A percentile compares a stretch with the other conserved stretches of the same genome.
Evolutionary conservation across 2,797 vertebrate species (phyloP).

Genomic region (Leptatherina wallacei): DNA sequence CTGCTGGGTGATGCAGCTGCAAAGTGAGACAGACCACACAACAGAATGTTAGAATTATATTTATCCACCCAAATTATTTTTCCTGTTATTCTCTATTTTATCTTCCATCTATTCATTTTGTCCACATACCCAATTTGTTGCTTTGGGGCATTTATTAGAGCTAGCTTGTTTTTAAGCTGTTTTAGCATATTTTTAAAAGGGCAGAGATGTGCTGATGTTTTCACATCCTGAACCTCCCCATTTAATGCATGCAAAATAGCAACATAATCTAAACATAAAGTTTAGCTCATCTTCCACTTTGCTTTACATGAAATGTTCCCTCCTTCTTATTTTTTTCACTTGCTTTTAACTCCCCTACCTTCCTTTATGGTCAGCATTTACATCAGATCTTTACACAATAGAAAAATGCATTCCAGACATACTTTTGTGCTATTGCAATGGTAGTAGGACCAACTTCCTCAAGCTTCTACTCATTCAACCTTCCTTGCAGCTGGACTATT

Average conservation of each 20-base stretch:
- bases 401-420: slow-evolving; percentile 66
- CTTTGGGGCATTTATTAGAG: not conserved
- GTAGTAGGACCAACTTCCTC: slow-evolving; percentile 54
- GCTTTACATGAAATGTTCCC: not conserved
- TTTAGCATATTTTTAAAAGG: not conserved
- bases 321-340: slow-evolving; percentile 6
- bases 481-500: slow-evolving; percentile 29
- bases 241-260: not conserved
- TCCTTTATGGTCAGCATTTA: slow-evolving; percentile 39
- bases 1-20: slow-evolving; percentile 49
- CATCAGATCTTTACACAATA: slow-evolving; percentile 54
- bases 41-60: slow-evolving; percentile 16
- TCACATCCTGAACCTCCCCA: not conserved
- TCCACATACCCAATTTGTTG: not conserved
- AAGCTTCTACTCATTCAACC: slow-evolving; percentile 40
- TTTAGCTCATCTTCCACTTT: not conserved
- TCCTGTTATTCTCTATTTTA: not conserved
- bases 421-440: slow-evolving; percentile 60
- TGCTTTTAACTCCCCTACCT: slow-evolving; percentile 27
- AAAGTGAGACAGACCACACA: slow-evolving; percentile 7
- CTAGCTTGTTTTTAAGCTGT: not conserved
- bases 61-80: not conserved
- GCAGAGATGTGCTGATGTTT: not conserved
- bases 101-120: not conserved
- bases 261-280: not conserved